Evolutionary conservation across 2,888 invertebrate genomes (phyloP), one percentile per base, ranked within the genome.

Genomic region (Drosophila helvetica): DNA sequence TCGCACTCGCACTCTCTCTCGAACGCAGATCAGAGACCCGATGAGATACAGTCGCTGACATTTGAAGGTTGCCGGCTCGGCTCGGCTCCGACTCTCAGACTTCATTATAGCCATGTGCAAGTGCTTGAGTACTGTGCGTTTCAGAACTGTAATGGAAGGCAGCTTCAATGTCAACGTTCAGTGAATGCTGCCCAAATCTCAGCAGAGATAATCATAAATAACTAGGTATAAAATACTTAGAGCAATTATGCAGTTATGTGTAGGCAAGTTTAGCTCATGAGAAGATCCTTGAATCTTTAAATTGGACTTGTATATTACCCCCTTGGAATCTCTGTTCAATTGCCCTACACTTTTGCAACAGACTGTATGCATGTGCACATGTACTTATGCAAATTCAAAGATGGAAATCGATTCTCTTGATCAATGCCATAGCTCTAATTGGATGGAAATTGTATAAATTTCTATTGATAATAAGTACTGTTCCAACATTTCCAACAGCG

Each of bases 21-120:
- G 27, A 45, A 33, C 53, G 27, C 45, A n/a, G 22, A 30, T 27
- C 62, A 61, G 69, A 56, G 62, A 18, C 46, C 52, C 62, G 62
- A 61, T 50, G 61, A 62, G 33, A 77, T 73, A 66, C 78, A 74
- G 84, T 70, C 85, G 82, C 80, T 82, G 87, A 85, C 87, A 85
- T 77, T 77, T 70, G 87, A 84, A 86, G 84, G 84, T 80, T 84
- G 71, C 59, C 30, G 6, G 38, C 38, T 38, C 15, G 5, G 38
- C 38, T 38, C 15, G 38, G 38, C n/a, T 38, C 38, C 15, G 2
- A 38, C 6, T 56, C 67, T 27, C 25, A 75, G 66, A 78, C 80
- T 80, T 78, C 63, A 74, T 83, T 70, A 68, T 48, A 78, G 56
- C 42, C 51, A 52, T 58, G 60, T 67, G 33, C 69, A 56, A 61